A percentile compares a stretch with the other conserved stretches of the same genome.
phyloP scores from a whole-genome alignment of 2,888 invertebrate species.

The Drosophila fungiperda region DNA sequence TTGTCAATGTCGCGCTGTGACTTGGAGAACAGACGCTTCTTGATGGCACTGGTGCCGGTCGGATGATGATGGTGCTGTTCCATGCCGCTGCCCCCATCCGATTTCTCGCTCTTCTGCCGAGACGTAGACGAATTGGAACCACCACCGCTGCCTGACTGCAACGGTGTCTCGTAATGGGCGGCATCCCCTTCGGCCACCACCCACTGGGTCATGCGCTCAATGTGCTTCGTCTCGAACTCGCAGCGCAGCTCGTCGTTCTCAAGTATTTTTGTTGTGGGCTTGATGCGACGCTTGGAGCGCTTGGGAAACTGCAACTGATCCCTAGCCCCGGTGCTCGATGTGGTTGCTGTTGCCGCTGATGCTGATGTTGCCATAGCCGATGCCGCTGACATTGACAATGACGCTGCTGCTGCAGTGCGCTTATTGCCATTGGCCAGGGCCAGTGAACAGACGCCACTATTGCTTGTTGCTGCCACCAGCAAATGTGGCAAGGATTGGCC shows the following conservation, averaged over 20 bases:
- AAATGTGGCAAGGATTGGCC: not conserved
- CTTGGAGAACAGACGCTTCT: slow-evolving; percentile 80
- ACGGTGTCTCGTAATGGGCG: slow-evolving; percentile 64
- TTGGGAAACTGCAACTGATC: slow-evolving; percentile 73
- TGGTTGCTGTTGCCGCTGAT: slow-evolving; percentile 8
- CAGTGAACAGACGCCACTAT: slow-evolving; percentile 9
- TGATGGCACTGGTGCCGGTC: slow-evolving; percentile 72
- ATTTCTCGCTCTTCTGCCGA: slow-evolving; percentile 76
- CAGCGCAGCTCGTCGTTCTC: slow-evolving; percentile 88
- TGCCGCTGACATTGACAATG: not conserved
- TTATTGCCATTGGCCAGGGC: slow-evolving; percentile 58
- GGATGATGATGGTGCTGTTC: slow-evolving; percentile 54
- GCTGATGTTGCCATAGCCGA: not conserved
- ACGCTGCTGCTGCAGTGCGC: slow-evolving; percentile 22
- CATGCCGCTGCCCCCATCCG: slow-evolving; percentile 67
- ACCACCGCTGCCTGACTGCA: slow-evolving; percentile 42
- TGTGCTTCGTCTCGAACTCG: slow-evolving; percentile 87
- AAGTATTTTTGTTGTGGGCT: slow-evolving; percentile 89
- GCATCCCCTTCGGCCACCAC: slow-evolving; percentile 47
- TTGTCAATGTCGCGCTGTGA: slow-evolving; percentile 68
- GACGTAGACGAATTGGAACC: slow-evolving; percentile 61
- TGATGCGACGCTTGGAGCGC: slow-evolving; percentile 87
- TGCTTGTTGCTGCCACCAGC: slow-evolving; percentile 4
- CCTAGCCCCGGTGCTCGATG: slow-evolving; percentile 20
- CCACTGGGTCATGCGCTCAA: slow-evolving; percentile 86